These are phyloP conservation scores for Psettodes erumei DNA, from an alignment of 2,113 vertebrate species.

Conservation along the genomic window DNA sequence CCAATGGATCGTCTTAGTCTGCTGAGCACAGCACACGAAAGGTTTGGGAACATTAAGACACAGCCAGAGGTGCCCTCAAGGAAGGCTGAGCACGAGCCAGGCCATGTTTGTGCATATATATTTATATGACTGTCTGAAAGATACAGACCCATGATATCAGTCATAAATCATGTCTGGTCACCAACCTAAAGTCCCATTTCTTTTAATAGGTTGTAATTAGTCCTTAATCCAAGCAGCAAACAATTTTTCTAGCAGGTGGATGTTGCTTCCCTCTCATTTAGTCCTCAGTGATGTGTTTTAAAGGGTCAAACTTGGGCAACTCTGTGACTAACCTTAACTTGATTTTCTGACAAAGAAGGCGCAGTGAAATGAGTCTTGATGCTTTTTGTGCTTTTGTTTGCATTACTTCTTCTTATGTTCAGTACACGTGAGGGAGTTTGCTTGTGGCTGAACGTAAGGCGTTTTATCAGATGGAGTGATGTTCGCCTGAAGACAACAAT, in stretches of 20 bases:
- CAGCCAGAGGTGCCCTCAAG: conserved; percentile 1
- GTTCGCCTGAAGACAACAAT: conserved; percentile 70
- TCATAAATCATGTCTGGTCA: background rate
- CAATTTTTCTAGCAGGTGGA: background rate
- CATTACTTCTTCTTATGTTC: too few relatives aligned
- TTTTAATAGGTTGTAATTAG: background rate
- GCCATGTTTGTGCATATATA: background rate
- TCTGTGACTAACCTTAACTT: too few relatives aligned
- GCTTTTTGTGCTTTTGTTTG: conserved; percentile 2
- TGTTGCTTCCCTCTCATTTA: background rate
- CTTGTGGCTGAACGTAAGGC: conserved; percentile 62
- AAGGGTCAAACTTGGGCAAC: too few relatives aligned
- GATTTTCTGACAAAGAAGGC: background rate
- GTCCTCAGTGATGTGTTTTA: background rate
- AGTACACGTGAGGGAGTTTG: conserved; percentile 26
- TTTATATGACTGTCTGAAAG: conserved; percentile 2
- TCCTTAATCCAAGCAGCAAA: background rate
- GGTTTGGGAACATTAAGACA: conserved; percentile 38
- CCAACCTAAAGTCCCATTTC: background rate
- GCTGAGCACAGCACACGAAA: conserved; percentile 42
- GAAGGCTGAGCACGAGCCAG: background rate
- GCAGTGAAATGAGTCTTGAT: background rate
- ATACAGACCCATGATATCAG: background rate
- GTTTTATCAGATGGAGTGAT: conserved; percentile 58
- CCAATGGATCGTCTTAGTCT: conserved; percentile 55